phyloP scores from a whole-genome alignment of 2,888 invertebrate genomes.

The Platycnemis pennipes region DNA sequence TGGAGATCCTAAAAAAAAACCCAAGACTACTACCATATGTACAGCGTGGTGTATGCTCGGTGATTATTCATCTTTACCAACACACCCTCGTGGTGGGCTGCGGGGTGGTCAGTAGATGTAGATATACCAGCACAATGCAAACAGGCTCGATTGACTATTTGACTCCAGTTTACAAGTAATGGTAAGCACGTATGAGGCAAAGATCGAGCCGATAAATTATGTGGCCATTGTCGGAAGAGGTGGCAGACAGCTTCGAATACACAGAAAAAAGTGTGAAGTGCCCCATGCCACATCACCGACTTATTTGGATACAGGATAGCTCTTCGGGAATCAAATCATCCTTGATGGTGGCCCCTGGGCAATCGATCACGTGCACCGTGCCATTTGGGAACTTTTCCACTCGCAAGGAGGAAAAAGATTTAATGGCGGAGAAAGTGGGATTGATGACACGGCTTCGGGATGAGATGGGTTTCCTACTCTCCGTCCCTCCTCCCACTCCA shows the following conservation, averaged over 20 bases:
- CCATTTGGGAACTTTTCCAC: not conserved
- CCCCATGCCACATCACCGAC: not conserved
- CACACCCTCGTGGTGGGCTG: too few relatives aligned
- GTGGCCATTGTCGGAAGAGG: too few relatives aligned
- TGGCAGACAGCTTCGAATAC: not conserved
- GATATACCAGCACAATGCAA: too few relatives aligned
- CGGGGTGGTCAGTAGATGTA: too few relatives aligned
- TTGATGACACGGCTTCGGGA: conserved; percentile 13
- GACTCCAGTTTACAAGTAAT: too few relatives aligned
- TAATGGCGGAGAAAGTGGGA: conserved; percentile 1
- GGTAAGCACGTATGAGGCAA: too few relatives aligned
- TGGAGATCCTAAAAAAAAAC: too few relatives aligned
- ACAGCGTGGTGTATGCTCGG: too few relatives aligned
- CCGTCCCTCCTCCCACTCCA: not conserved
- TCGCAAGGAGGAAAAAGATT: not conserved
- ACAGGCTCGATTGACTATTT: too few relatives aligned
- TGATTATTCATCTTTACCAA: too few relatives aligned
- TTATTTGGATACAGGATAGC: not conserved
- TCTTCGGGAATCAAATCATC: not conserved
- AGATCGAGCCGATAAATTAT: too few relatives aligned
- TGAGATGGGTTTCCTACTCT: not conserved
- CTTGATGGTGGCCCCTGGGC: not conserved
- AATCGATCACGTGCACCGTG: not conserved
- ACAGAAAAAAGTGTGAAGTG: not conserved
- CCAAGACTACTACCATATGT: too few relatives aligned